Percentiles rank a stretch among this genome's conserved stretches.
These are phyloP conservation scores for Pongo abelii DNA, from an alignment of 2,113 vertebrate genomes.

Conservation along the genomic window DNA sequence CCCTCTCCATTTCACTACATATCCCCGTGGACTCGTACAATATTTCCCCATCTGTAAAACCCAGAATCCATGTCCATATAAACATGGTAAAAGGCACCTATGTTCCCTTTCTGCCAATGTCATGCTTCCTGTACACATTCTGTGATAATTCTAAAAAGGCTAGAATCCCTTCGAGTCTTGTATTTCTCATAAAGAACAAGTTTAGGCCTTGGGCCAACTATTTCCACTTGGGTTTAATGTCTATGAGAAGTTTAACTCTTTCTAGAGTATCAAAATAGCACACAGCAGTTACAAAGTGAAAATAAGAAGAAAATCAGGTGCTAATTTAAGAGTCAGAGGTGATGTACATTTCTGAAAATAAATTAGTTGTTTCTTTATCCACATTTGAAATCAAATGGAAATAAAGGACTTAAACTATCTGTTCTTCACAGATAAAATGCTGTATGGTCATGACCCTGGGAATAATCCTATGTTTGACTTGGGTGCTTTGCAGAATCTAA, in stretches of 20 bases:
- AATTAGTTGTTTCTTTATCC: background rate
- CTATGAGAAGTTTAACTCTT: conserved; percentile 46
- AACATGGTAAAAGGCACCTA: conserved; percentile 32
- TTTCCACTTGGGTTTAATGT: conserved; percentile 16
- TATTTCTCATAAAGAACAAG: conserved; percentile 59
- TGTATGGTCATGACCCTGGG: background rate
- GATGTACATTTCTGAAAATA: background rate
- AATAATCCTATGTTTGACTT: background rate
- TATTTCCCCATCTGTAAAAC: conserved; percentile 51
- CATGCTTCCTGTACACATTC: conserved; percentile 19
- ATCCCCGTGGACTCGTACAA: background rate
- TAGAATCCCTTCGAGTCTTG: background rate
- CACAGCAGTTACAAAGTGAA: background rate
- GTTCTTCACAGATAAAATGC: background rate
- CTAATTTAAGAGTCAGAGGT: background rate
- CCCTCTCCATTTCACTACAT: background rate
- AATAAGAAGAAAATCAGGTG: background rate
- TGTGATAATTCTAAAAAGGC: background rate
- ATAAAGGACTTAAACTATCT: background rate
- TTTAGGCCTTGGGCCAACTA: conserved; percentile 33
- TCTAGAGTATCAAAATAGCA: background rate
- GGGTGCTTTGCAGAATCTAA: background rate
- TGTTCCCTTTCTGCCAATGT: background rate
- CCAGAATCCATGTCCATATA: conserved; percentile 2
- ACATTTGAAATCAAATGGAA: background rate